Percentiles rank a stretch among this genome's conserved stretches.
These are phyloP conservation scores for Sylvia borin DNA, from an alignment of 2,797 vertebrate genomes.

Conservation along the genomic window DNA sequence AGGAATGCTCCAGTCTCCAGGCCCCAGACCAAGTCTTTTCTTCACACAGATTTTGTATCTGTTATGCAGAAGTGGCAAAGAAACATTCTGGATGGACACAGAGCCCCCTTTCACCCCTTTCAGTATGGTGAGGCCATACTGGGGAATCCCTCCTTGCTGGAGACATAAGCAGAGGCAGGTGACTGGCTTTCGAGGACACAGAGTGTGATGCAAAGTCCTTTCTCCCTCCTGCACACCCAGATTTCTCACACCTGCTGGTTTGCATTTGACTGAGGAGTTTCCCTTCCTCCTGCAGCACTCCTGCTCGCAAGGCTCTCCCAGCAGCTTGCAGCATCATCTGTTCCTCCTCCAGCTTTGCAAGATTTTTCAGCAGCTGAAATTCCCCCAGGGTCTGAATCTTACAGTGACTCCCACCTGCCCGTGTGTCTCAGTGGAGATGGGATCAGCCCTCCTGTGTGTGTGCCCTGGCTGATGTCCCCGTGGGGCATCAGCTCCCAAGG, in stretches of 20 bases:
- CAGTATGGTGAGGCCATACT: accelerated
- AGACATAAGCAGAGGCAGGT: not conserved
- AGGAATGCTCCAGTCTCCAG: not conserved
- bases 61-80: not conserved
- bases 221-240: not conserved
- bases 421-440: not conserved
- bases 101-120: not conserved
- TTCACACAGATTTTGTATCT: not conserved
- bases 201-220: not conserved
- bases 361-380: not conserved
- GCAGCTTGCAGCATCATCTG: slow-evolving; percentile 45
- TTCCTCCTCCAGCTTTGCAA: not conserved
- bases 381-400: not conserved
- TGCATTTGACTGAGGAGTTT: slow-evolving; percentile 24
- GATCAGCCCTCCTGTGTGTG: not conserved
- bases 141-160: not conserved
- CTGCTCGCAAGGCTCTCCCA: not conserved
- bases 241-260: slow-evolving; percentile 35
- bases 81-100: not conserved
- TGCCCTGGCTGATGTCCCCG: not conserved
- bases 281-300: slow-evolving; percentile 3
- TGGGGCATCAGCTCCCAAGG: not conserved
- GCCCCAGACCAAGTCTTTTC: not conserved
- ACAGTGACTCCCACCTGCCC: not conserved
- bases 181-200: not conserved